A percentile compares a stretch with the other conserved stretches of the same genome.
Conservation (phyloP, 2,888 invertebrate genomes). For the Trissolcus brochymenae region DNA sequence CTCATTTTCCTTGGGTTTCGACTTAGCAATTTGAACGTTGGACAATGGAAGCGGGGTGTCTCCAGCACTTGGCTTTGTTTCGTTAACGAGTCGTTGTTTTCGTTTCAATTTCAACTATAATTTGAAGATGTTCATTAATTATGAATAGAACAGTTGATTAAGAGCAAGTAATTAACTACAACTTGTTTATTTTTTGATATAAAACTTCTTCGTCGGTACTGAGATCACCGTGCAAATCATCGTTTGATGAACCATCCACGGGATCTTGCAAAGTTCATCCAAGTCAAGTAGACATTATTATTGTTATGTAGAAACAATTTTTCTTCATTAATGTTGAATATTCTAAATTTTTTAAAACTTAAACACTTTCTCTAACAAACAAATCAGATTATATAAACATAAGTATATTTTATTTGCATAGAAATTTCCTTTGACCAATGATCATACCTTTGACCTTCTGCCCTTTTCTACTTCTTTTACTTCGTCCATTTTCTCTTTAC, state of each 20-base stretch:
- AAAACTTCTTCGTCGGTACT: background rate
- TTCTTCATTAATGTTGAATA: background rate
- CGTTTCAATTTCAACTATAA: background rate
- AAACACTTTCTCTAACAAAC: background rate
- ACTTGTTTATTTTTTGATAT: background rate
- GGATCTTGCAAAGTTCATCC: background rate
- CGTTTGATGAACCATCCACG: background rate
- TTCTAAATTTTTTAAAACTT: background rate
- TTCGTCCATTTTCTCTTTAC: background rate
- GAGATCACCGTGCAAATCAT: background rate
- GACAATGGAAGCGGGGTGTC: background rate
- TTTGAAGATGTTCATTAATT: background rate
- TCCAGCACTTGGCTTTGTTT: background rate
- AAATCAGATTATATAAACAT: background rate
- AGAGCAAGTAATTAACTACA: background rate
- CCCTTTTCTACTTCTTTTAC: background rate
- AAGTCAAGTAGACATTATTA: background rate
- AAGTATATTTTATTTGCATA: background rate
- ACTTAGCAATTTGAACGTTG: background rate
- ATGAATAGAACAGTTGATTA: background rate
- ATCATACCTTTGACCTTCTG: background rate
- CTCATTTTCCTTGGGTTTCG: background rate
- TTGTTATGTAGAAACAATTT: background rate
- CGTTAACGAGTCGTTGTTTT: background rate
- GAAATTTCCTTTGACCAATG: background rate